Evolutionary conservation across 1,140 invertebrate species (phyloP), one percentile per base, ranked within the genome.

Genomic region (Bactericera cockerelli): DNA sequence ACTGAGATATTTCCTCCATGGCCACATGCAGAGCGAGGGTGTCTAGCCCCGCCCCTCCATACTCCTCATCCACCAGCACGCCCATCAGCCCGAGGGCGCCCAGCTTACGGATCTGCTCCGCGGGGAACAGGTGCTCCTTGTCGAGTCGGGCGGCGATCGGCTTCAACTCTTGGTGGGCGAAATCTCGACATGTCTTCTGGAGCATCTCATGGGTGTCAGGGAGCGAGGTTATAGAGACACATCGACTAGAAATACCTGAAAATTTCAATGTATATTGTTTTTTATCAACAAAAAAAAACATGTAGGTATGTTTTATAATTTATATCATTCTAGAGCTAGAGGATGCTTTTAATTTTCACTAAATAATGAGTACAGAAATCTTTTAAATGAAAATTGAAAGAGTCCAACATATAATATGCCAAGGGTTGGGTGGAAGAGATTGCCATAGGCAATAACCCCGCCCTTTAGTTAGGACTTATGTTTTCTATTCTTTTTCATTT

Each of bases 51-150:
- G 81, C 71, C 11, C 87, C 87, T 26, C 83, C 83, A 65, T 81
- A 79, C 39, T 79, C 74, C 68, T 80, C 75, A 38, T 79, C 74
- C 0, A 82, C 78, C 56, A 75, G 74, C 1, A 87, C 76, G 2
- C 75, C 78, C 76, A 89, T 76, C 21, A 89, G 69, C 22, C 87
- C 87, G 26, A 89, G 67, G 39, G 83, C 74, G n/a, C 81, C 84
- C 63, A 89, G 69, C 67, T 81, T 77, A 67, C 80, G 77, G 39
- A 87, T 78, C 70, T 80, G 76, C 62, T 83, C 74, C 67, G 70
- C 72, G 16, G 85, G 85, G 70, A 77, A 87, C 56, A 71, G 70
- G 62, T 77, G 75, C 60, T 81, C 72, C 66, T 75, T 76, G 63
- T 88, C 84, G 19, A 82, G 68, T 66, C 78, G 70, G 2, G 73